A percentile compares a stretch with the other conserved stretches of the same genome.
Conservation (phyloP, 2,888 invertebrate genomes). For the Drosophila sordidapex region DNA sequence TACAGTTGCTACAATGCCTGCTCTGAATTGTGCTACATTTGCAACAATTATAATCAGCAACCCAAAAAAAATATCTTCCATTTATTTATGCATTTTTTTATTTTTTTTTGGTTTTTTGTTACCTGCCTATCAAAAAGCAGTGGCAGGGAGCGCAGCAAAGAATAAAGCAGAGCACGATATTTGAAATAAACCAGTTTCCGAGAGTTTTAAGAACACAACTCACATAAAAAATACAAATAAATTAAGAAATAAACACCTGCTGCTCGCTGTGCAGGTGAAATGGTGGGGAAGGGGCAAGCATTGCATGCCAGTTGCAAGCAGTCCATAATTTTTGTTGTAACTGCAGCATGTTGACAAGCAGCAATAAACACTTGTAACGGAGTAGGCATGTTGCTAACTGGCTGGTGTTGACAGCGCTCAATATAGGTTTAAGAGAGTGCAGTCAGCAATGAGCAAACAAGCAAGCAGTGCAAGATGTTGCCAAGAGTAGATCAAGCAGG, state of each 20-base stretch:
- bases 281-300: background rate
- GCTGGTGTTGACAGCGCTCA: background rate
- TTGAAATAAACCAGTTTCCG: slow-evolving; percentile 32
- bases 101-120: background rate
- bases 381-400: slow-evolving; percentile 6
- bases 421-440: background rate
- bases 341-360: slow-evolving; percentile 21
- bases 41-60: background rate
- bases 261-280: background rate
- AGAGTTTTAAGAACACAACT: slow-evolving; percentile 17
- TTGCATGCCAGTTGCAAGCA: slow-evolving; percentile 42
- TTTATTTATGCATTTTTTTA: slow-evolving; percentile 1
- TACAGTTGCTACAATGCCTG: slow-evolving; percentile 4
- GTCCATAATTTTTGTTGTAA: slow-evolving; percentile 7
- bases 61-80: no score
- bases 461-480: slow-evolving; percentile 17
- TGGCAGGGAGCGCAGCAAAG: slow-evolving; percentile 69
- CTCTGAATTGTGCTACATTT: background rate
- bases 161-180: slow-evolving; percentile 15
- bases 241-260: slow-evolving; percentile 46
- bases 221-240: slow-evolving; percentile 13
- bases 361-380: background rate
- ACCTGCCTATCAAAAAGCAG: slow-evolving; percentile 51
- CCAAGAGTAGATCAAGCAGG: background rate
- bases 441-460: background rate